A percentile compares a stretch with the other conserved stretches of the same genome.
phyloP scores from a whole-genome alignment of 2,888 invertebrate species.

The Isoperla grammatica region DNA sequence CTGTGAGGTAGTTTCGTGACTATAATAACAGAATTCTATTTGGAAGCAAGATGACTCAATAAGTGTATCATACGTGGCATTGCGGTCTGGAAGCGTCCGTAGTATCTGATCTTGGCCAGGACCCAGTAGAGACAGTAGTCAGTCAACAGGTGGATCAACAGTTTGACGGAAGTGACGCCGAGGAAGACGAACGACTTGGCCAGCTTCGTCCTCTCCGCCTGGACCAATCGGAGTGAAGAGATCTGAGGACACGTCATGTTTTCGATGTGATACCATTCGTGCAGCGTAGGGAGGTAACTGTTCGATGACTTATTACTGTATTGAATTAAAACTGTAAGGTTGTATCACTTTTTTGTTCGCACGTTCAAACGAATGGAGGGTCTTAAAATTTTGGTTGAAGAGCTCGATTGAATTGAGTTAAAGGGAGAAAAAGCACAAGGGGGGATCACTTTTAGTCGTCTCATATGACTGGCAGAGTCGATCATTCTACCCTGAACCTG shows the following conservation, averaged over 20 bases:
- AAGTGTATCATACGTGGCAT: slow-evolving; percentile 35
- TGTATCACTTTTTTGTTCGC: no score
- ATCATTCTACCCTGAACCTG: no score
- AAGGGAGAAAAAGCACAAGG: no score
- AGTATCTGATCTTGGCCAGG: slow-evolving; percentile 48
- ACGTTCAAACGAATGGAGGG: no score
- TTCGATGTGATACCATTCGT: neutral
- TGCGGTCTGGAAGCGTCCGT: slow-evolving; percentile 41
- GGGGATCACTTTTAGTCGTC: no score
- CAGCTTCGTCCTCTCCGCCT: slow-evolving; percentile 54
- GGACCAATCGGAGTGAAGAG: slow-evolving; percentile 53
- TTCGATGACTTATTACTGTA: neutral
- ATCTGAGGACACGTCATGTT: slow-evolving; percentile 36
- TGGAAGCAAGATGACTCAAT: no score
- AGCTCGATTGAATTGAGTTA: no score
- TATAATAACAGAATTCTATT: no score
- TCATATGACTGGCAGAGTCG: no score
- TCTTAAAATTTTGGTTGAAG: no score
- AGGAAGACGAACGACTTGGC: slow-evolving; percentile 53
- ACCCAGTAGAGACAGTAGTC: slow-evolving; percentile 79
- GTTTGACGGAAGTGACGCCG: slow-evolving; percentile 60
- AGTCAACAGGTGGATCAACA: slow-evolving; percentile 64
- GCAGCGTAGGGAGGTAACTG: neutral
- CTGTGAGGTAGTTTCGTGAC: no score
- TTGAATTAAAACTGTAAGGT: neutral